Evolutionary conservation across 2,797 vertebrate species (phyloP).

Genomic region (Gouania willdenowi): DNA sequence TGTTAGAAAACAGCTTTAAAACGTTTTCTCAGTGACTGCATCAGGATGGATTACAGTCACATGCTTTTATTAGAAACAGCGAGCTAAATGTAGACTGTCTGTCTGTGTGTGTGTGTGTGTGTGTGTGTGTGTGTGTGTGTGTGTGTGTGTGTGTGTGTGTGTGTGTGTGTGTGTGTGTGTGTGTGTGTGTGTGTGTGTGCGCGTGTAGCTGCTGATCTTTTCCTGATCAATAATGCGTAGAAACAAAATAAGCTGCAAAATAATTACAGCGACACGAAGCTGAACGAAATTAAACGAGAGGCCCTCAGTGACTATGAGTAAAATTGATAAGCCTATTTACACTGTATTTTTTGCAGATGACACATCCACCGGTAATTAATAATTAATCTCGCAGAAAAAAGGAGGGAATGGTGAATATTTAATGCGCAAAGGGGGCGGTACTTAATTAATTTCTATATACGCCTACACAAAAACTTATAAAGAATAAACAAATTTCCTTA

Average conservation of each 20-base stretch:
- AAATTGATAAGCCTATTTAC: constrained; percentile 80
- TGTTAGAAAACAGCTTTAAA: too few relatives aligned
- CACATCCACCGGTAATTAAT: constrained; percentile 75
- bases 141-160: constrained; percentile 14
- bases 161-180: constrained; percentile 10
- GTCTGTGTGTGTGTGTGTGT: constrained; percentile 10
- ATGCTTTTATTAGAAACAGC: constrained; percentile 43
- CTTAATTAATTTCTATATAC: constrained; percentile 52
- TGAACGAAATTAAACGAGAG: constrained; percentile 74
- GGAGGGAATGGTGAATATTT: constrained; percentile 75
- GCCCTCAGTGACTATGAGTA: constrained; percentile 78
- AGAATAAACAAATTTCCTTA: too few relatives aligned
- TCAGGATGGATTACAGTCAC: constrained; percentile 39
- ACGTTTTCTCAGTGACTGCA: too few relatives aligned
- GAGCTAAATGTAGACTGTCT: constrained; percentile 18
- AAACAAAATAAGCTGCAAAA: constrained; percentile 59
- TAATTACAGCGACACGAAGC: constrained; percentile 68
- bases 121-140: background rate
- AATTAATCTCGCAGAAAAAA: constrained; percentile 69
- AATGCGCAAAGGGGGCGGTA: constrained; percentile 46
- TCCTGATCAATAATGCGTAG: constrained; percentile 63
- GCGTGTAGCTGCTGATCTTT: constrained; percentile 7
- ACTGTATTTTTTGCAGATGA: constrained; percentile 75
- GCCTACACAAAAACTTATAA: too few relatives aligned
- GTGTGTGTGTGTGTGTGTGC: background rate